Evolutionary conservation across 2,888 invertebrate genomes (phyloP).

Genomic region (Ormyrus pomaceus): DNA sequence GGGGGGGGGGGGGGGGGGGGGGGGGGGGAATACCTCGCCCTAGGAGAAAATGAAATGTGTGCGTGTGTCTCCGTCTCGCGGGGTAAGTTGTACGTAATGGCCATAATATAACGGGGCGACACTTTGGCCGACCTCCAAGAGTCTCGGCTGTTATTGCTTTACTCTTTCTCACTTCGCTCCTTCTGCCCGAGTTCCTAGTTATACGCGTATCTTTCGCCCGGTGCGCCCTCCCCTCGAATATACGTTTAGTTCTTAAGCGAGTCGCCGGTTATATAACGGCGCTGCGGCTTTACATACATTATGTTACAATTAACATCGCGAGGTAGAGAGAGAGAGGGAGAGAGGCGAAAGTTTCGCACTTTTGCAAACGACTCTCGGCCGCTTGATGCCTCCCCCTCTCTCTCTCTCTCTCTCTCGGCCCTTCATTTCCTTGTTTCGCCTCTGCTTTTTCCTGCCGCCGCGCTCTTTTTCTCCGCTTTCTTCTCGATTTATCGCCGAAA

Average conservation of each 20-base stretch:
- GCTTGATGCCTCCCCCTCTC: conserved; percentile 8
- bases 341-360: conserved; percentile 60
- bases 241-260: conserved; percentile 60
- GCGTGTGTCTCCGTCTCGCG: conserved; percentile 23
- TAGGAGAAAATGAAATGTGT: conserved; percentile 63
- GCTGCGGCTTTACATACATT: conserved; percentile 65
- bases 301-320: conserved; percentile 66
- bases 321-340: conserved; percentile 1
- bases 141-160: conserved; percentile 64
- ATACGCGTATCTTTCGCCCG: conserved; percentile 5
- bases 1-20: no score
- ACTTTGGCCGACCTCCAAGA: conserved; percentile 70
- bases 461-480: conserved; percentile 5
- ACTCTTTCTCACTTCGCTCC: conserved; percentile 50
- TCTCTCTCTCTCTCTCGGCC: not conserved
- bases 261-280: conserved; percentile 42
- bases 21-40: conserved; percentile 11
- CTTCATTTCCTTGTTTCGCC: conserved; percentile 11
- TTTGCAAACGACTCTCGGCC: conserved; percentile 53
- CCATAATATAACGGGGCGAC: conserved; percentile 67
- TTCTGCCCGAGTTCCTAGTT: conserved; percentile 11
- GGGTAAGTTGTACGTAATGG: conserved; percentile 68
- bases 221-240: conserved; percentile 34
- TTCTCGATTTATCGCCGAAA: conserved; percentile 61
- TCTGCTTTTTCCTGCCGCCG: conserved; percentile 5